These are phyloP conservation scores for Drosophila peninsularis DNA, from an alignment of 2,888 invertebrate genomes.

Conservation along the genomic window DNA sequence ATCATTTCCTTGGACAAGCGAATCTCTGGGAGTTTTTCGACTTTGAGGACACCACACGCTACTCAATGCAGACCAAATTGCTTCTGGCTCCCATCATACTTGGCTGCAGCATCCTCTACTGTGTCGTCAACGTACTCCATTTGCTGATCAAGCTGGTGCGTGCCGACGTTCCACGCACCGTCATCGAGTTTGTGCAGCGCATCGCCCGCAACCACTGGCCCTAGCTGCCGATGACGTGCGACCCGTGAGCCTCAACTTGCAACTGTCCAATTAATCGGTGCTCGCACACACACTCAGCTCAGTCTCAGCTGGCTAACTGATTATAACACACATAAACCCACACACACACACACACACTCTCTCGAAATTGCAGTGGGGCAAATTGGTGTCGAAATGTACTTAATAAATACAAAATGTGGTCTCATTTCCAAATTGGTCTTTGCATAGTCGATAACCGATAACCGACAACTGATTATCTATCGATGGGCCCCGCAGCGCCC, in stretches of 20 bases:
- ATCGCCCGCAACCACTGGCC: constrained; percentile 13
- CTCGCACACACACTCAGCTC: neutral
- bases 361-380: neutral
- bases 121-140: constrained; percentile 58
- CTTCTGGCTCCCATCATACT: constrained; percentile 67
- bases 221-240: constrained; percentile 7
- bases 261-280: constrained; percentile 3
- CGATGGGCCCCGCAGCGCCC: neutral
- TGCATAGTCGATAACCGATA: constrained; percentile 2
- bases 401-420: constrained; percentile 20
- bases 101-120: constrained; percentile 59
- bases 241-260: constrained; percentile 6
- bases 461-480: neutral
- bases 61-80: constrained; percentile 65
- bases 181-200: constrained; percentile 60
- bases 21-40: constrained; percentile 73
- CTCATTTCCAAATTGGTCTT: constrained; percentile 3
- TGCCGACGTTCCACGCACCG: constrained; percentile 57
- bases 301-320: constrained; percentile 12
- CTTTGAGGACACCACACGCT: constrained; percentile 60
- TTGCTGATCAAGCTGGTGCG: constrained; percentile 55
- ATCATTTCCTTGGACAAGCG: constrained; percentile 59
- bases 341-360: neutral
- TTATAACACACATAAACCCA: neutral
- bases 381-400: constrained; percentile 16